Conservation (phyloP, 2,888 invertebrate genomes). For the Eilema griseolum region DNA sequence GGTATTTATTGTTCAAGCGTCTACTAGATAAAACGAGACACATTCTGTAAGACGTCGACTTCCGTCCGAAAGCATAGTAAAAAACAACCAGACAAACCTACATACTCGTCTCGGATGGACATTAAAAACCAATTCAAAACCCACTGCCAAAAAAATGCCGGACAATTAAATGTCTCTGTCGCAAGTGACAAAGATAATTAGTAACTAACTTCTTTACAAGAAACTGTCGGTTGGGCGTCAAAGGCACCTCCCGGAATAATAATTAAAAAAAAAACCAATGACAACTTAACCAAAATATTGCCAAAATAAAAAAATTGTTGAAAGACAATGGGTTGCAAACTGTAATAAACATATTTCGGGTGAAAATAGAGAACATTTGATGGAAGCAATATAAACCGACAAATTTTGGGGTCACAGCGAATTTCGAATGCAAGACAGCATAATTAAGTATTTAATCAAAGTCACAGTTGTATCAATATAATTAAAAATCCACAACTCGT, state of each 20-base stretch:
- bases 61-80: conserved; percentile 72
- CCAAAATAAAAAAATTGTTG: conserved; percentile 20
- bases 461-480: conserved; percentile 13
- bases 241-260: conserved; percentile 6
- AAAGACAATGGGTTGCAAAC: conserved; percentile 49
- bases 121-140: conserved; percentile 60
- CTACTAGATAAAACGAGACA: conserved; percentile 81
- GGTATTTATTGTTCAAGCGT: conserved; percentile 86
- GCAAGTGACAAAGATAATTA: conserved; percentile 10
- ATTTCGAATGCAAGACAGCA: conserved; percentile 45
- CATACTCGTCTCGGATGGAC: conserved; percentile 64
- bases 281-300: conserved; percentile 24
- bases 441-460: conserved; percentile 20
- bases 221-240: neutral
- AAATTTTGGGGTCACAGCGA: conserved; percentile 50
- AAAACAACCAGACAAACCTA: conserved; percentile 72
- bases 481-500: conserved; percentile 20
- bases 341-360: conserved; percentile 37
- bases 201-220: conserved; percentile 5
- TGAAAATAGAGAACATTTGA: conserved; percentile 41
- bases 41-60: conserved; percentile 68
- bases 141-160: conserved; percentile 68
- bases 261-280: conserved; percentile 23
- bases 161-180: conserved; percentile 48
- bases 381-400: conserved; percentile 45